A percentile compares a stretch with the other conserved stretches of the same genome.
phyloP scores from a whole-genome alignment of 2,888 invertebrate species.

The Arge pagana region DNA sequence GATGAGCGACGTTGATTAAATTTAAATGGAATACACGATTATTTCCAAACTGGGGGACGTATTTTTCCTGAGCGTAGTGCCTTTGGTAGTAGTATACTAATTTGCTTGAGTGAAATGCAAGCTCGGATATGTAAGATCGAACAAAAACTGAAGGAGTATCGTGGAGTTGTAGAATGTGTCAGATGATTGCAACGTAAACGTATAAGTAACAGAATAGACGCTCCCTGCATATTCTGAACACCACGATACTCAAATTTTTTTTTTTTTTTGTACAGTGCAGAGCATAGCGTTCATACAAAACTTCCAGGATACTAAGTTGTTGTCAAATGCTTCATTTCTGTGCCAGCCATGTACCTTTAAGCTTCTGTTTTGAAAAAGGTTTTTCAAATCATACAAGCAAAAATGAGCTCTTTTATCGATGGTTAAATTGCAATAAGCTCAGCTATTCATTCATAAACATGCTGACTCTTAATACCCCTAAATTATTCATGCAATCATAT shows the following conservation, averaged over 20 bases:
- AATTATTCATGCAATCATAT: too few species aligned
- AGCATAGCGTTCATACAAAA: conserved; percentile 40
- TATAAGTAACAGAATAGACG: conserved; percentile 29
- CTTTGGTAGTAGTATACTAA: conserved; percentile 10
- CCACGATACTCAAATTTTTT: conserved; percentile 46
- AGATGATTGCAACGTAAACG: conserved; percentile 35
- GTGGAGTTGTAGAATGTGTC: conserved; percentile 39
- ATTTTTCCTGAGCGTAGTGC: conserved; percentile 7
- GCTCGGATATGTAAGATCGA: conserved; percentile 25
- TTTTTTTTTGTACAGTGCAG: conserved; percentile 42
- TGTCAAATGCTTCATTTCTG: too few species aligned
- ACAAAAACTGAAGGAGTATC: conserved; percentile 43
- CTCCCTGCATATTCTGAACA: conserved; percentile 42
- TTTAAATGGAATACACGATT: neutral
- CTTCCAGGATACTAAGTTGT: conserved; percentile 16
- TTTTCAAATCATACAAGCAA: too few species aligned
- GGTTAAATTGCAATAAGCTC: too few species aligned
- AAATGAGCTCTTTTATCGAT: too few species aligned
- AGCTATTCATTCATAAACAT: too few species aligned
- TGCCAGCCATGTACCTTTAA: too few species aligned
- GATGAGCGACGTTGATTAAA: neutral
- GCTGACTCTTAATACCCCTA: too few species aligned
- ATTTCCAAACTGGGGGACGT: neutral
- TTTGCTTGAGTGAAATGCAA: conserved; percentile 11
- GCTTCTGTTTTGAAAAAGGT: too few species aligned